These are phyloP conservation scores for Meta bourneti DNA, from an alignment of 2,888 invertebrate genomes.

Conservation along the genomic window DNA sequence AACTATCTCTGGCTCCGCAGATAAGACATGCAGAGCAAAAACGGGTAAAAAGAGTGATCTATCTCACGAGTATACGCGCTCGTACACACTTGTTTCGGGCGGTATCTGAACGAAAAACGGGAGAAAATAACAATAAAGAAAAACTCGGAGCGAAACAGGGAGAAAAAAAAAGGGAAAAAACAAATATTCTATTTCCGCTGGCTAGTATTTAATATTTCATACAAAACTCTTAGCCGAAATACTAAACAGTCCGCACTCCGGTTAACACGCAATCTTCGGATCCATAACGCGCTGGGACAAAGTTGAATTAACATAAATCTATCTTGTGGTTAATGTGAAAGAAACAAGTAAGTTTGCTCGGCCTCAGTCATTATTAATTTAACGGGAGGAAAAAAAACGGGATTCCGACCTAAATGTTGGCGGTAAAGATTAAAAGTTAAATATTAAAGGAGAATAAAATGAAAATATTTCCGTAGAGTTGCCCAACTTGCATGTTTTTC, in stretches of 20 bases:
- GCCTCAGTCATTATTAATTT: slow-evolving; percentile 37
- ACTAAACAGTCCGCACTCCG: slow-evolving; percentile 59
- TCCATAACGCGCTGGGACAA: slow-evolving; percentile 49
- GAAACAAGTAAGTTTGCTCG: slow-evolving; percentile 11
- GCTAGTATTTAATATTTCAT: slow-evolving; percentile 60
- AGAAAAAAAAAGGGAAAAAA: slow-evolving; percentile 32
- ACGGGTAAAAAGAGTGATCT: slow-evolving; percentile 1
- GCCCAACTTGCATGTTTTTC: slow-evolving; percentile 18
- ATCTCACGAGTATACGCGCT: too few relatives aligned
- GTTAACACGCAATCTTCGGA: slow-evolving; percentile 40
- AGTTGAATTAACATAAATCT: slow-evolving; percentile 47
- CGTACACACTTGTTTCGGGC: too few relatives aligned
- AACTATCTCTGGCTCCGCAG: slow-evolving; percentile 20
- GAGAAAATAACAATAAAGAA: slow-evolving; percentile 24
- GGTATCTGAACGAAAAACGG: neutral
- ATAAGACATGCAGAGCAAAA: slow-evolving; percentile 5
- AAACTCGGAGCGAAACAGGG: neutral
- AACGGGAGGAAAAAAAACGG: neutral
- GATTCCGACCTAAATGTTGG: neutral
- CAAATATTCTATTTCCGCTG: slow-evolving; percentile 60
- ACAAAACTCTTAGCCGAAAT: slow-evolving; percentile 53
- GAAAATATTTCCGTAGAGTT: neutral
- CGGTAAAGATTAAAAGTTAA: slow-evolving; percentile 24
- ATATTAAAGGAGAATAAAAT: slow-evolving; percentile 29
- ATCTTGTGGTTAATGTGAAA: slow-evolving; percentile 9